Conservation (phyloP, 2,888 invertebrate genomes). For the Plutella xylostella region DNA sequence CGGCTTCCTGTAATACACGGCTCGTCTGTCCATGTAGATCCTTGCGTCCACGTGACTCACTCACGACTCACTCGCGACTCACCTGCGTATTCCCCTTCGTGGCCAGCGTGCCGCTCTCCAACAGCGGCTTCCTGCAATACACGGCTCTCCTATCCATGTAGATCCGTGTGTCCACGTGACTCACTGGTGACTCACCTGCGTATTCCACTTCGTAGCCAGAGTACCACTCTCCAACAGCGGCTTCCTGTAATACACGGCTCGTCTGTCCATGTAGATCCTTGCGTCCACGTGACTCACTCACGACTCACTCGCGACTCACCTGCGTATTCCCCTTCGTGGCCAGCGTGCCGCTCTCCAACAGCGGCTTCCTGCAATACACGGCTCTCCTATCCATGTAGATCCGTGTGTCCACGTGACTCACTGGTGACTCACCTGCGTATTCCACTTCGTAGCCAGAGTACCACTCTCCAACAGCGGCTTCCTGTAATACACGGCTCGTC, state of each 20-base stretch:
- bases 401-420: slow-evolving; percentile 96
- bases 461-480: slow-evolving; percentile 98
- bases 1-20: slow-evolving; percentile 97
- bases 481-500: slow-evolving; percentile 96
- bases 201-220: slow-evolving; percentile 96
- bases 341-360: slow-evolving; percentile 97
- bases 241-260: slow-evolving; percentile 97
- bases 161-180: slow-evolving; percentile 96
- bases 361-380: slow-evolving; percentile 95
- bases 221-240: slow-evolving; percentile 98
- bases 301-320: no score
- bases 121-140: slow-evolving; percentile 94
- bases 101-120: slow-evolving; percentile 99
- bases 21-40: slow-evolving; percentile 97
- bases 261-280: slow-evolving; percentile 96
- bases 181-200: no score
- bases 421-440: slow-evolving; percentile 92
- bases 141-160: slow-evolving; percentile 99
- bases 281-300: slow-evolving; percentile 99
- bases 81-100: slow-evolving; percentile 96
- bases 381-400: slow-evolving; percentile 99
- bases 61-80: no score
- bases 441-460: slow-evolving; percentile 97
- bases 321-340: slow-evolving; percentile 99
- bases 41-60: slow-evolving; percentile 98